phyloP scores from a whole-genome alignment of 2,113 vertebrate genomes.

The Serinus canaria region DNA sequence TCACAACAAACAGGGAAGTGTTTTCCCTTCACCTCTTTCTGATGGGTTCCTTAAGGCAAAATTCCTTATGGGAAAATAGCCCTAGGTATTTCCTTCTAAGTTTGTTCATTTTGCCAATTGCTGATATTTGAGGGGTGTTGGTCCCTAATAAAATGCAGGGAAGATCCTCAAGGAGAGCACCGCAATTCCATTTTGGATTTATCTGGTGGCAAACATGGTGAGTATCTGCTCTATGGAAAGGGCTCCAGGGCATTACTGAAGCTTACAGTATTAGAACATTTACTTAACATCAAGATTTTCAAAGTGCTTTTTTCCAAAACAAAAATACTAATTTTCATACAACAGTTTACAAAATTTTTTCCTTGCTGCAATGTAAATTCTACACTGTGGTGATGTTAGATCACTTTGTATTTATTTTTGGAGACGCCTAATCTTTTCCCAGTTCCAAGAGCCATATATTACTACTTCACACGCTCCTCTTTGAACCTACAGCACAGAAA shows the following conservation, averaged over 20 bases:
- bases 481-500: conserved; percentile 40
- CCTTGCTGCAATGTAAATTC: not conserved
- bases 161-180: not conserved
- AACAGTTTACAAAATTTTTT: not conserved
- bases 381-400: not conserved
- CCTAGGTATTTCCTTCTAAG: not conserved
- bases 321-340: not conserved
- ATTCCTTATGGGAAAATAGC: not conserved
- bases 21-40: not conserved
- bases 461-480: not conserved
- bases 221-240: not conserved
- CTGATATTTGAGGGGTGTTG: not conserved
- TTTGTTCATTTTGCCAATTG: not conserved
- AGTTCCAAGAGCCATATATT: not conserved
- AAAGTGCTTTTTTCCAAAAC: not conserved
- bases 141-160: not conserved
- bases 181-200: not conserved
- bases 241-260: not conserved
- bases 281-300: not conserved
- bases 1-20: not conserved
- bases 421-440: not conserved
- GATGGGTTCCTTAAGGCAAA: not conserved
- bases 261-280: not conserved
- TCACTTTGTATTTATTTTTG: not conserved
- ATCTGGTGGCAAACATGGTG: not conserved